Percentiles rank a stretch among this genome's conserved stretches.
These are phyloP conservation scores for Craseonycteris thonglongyai DNA, from an alignment of 2,113 vertebrate genomes.

Conservation along the genomic window DNA sequence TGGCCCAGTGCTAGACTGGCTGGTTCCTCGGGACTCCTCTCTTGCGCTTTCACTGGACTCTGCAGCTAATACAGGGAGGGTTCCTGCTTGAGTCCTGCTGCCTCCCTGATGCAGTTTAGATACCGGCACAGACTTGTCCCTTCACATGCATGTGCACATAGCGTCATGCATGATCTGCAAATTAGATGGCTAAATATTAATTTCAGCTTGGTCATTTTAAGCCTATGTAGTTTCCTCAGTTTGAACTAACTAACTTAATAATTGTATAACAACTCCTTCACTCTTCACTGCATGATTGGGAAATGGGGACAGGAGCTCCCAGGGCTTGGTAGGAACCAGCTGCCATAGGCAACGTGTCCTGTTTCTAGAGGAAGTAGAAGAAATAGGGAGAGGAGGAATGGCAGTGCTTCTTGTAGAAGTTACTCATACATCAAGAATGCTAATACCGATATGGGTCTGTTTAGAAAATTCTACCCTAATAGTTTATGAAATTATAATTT, in stretches of 20 bases:
- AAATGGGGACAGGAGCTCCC: background rate
- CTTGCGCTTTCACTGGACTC: background rate
- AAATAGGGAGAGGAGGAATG: background rate
- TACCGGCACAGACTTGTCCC: background rate
- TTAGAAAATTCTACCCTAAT: background rate
- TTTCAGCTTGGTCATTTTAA: background rate
- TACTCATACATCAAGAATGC: background rate
- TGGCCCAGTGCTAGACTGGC: no score
- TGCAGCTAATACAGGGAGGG: background rate
- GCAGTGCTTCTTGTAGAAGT: background rate
- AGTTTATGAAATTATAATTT: background rate
- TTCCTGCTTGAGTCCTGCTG: background rate
- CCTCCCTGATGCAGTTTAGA: background rate
- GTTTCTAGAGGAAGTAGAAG: background rate
- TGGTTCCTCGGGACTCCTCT: background rate
- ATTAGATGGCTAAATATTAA: background rate
- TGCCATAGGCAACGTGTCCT: background rate
- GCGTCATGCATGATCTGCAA: fast-evolving
- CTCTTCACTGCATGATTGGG: background rate
- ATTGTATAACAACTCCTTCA: background rate
- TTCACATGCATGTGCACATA: fast-evolving
- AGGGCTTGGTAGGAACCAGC: background rate
- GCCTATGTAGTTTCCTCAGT: background rate
- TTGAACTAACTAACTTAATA: background rate
- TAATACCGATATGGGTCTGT: background rate